Evolutionary conservation across 2,888 invertebrate genomes (phyloP), one percentile per base, ranked within the genome.

Genomic region (Spodoptera picta): DNA sequence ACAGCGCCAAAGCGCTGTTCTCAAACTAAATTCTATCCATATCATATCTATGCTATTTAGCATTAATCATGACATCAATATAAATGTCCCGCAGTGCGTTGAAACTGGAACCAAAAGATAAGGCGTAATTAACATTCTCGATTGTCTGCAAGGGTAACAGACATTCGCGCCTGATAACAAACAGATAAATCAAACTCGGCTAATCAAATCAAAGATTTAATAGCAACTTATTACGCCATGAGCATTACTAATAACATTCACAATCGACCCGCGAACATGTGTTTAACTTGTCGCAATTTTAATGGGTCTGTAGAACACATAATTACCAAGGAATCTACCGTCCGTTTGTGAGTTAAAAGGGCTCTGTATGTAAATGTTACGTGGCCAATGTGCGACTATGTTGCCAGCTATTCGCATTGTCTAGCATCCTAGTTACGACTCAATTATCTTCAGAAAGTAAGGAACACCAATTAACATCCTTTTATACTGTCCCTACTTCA

Each of bases 401-500:
- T 83, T 80, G 83, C 81, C 77, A 79, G 81, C 80, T 83, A 85
- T 86, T 85, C 81, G 81, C 84, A 87, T 90, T 91, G 91, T 92
- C 87, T 88, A 83, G 80, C 73, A 82, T 84, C 82, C 84, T 86
- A 84, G 84, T 87, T 85, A 90, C 88, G 86, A 88, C 89, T 92
- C 91, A 92, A 92, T 92, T 92, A 91, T 87, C 84, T 85, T 81
- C 80, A 82, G 85, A 87, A 85, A 84, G 85, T 85, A 87, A 87
- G 83, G 83, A 87, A 90, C 87, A 89, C 89, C 90, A 91, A 92
- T 91, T 92, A 92, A 91, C 88, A 90, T 87, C 85, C 85, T 87
- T 90, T 88, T 88, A 87, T 87, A 81, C 84, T 84, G 87, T 88
- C 86, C 75, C 77, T 85, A 75, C 82, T 82, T 79, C 78, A 77